A percentile compares a stretch with the other conserved stretches of the same genome.
Conservation (phyloP, 37 sponge, comb jelly and placozoan species). For the Halichondria panicea region DNA sequence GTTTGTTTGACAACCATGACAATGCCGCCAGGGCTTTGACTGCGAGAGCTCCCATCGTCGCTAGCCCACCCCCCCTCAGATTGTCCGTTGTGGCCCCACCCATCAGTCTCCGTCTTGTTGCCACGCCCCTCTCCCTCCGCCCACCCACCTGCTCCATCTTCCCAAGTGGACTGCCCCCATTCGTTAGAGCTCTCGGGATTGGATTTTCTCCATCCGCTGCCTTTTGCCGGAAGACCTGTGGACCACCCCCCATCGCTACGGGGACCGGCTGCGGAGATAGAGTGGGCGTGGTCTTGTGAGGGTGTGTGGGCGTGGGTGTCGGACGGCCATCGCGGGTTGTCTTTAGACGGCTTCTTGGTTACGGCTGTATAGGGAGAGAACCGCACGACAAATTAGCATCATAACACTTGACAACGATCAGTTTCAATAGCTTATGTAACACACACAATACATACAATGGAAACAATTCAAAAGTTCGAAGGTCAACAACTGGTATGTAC, state of each 20-base stretch:
- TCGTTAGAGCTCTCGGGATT: background rate
- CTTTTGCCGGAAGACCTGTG: conserved; percentile 34
- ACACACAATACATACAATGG: no score
- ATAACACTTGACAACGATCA: no score
- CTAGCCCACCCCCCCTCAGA: background rate
- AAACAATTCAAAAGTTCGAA: no score
- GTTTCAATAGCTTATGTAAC: no score
- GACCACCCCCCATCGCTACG: conserved; percentile 62
- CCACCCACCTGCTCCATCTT: background rate
- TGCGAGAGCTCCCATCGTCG: background rate
- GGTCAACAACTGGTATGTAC: no score
- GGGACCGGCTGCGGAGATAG: no score
- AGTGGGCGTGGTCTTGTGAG: background rate
- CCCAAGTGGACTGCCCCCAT: background rate
- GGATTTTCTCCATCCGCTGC: conserved; percentile 46
- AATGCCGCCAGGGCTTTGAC: conserved; percentile 16
- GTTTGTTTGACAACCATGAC: background rate
- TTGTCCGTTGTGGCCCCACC: background rate
- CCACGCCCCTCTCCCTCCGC: background rate
- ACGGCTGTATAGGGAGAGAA: background rate
- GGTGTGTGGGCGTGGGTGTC: background rate
- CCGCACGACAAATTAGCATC: background rate
- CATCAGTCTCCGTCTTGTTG: background rate
- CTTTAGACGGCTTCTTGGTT: conserved; percentile 29
- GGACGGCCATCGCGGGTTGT: conserved; percentile 17